Percentiles rank a stretch among this genome's conserved stretches.
phyloP scores from a whole-genome alignment of 2,113 vertebrate species.

The Rhodinocichla rosea region DNA sequence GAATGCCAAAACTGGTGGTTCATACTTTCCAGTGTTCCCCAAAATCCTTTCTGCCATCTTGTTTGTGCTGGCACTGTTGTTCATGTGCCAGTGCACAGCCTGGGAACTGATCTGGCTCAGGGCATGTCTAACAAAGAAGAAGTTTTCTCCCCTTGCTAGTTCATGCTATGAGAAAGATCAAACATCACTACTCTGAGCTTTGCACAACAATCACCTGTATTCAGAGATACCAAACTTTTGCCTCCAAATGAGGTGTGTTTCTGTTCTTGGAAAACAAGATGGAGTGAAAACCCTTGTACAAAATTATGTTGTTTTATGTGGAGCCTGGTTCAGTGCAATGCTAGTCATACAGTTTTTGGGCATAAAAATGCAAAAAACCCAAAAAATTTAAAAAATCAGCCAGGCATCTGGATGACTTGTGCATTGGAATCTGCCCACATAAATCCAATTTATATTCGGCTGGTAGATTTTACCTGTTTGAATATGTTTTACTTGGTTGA shows the following conservation, averaged over 20 bases:
- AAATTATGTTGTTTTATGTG: neutral
- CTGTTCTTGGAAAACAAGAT: neutral
- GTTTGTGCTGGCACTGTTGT: neutral
- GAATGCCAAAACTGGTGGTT: neutral
- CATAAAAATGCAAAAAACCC: neutral
- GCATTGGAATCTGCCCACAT: neutral
- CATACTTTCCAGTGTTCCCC: neutral
- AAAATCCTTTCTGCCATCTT: neutral
- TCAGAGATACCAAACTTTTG: neutral
- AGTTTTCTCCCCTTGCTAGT: neutral
- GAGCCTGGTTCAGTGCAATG: neutral
- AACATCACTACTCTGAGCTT: neutral
- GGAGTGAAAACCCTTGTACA: neutral
- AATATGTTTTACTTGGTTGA: neutral
- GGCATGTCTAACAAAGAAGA: neutral
- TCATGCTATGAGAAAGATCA: neutral
- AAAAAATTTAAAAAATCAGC: neutral
- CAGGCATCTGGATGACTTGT: neutral
- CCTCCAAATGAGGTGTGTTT: neutral
- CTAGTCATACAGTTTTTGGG: neutral
- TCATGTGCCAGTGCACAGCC: neutral
- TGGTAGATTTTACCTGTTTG: neutral
- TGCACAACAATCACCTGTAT: neutral
- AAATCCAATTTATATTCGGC: neutral
- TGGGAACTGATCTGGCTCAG: neutral